Percentiles rank a stretch among this genome's conserved stretches.
Conservation (phyloP, 2,113 vertebrate genomes). For the Chelonoidis abingdonii region DNA sequence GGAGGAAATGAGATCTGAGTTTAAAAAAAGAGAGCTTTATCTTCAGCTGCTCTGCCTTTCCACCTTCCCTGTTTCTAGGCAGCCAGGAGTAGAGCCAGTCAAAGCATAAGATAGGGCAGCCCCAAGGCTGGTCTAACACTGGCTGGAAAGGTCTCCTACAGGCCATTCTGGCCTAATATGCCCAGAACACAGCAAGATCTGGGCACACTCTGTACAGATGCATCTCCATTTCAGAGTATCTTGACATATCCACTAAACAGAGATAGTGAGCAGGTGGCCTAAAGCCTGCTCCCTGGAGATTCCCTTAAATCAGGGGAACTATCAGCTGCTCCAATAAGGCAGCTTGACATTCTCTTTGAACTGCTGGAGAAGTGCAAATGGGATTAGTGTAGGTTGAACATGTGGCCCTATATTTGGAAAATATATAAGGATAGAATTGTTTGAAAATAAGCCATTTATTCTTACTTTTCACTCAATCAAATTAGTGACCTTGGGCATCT, state of each 20-base stretch:
- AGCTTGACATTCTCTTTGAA: too few relatives aligned
- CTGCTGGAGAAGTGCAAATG: too few relatives aligned
- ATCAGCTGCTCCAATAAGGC: too few relatives aligned
- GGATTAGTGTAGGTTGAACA: too few relatives aligned
- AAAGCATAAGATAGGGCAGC: not conserved
- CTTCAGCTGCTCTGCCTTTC: not conserved
- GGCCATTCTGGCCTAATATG: too few relatives aligned
- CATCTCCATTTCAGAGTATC: too few relatives aligned
- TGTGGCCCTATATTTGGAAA: too few relatives aligned
- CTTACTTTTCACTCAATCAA: conserved; percentile 6
- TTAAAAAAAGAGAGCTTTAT: not conserved
- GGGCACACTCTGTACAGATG: not conserved
- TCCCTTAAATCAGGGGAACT: too few relatives aligned
- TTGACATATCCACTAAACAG: too few relatives aligned
- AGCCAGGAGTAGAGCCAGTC: not conserved
- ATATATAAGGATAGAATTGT: not conserved
- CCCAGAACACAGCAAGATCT: not conserved
- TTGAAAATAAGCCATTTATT: not conserved
- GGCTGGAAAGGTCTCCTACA: too few relatives aligned
- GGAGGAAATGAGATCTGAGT: not conserved
- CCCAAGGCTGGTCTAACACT: not conserved
- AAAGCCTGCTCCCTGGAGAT: too few relatives aligned
- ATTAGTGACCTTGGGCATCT: not conserved
- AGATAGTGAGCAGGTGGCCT: too few relatives aligned
- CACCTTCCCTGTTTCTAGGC: not conserved